Percentiles rank a stretch among this genome's conserved stretches.
phyloP scores from a whole-genome alignment of 1,140 invertebrate species.

The Ruditapes philippinarum region DNA sequence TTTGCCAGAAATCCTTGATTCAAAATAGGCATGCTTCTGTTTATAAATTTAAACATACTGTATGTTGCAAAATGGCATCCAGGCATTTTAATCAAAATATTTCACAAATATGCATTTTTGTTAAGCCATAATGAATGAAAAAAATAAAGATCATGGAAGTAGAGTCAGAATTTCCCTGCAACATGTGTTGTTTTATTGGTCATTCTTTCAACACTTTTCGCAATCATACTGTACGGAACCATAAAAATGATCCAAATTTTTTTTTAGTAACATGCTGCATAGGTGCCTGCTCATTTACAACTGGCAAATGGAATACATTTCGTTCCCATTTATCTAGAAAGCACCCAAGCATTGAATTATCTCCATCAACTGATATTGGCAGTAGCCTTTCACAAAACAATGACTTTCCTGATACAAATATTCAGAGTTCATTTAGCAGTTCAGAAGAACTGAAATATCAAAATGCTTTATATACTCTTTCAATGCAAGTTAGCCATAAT shows the following conservation, averaged over 20 bases:
- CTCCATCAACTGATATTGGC: neutral
- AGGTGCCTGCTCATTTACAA: conserved; percentile 24
- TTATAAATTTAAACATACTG: no score
- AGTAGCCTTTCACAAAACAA: neutral
- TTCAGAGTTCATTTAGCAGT: conserved; percentile 2
- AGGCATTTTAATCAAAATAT: no score
- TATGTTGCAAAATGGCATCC: no score
- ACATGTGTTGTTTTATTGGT: no score
- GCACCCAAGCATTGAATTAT: neutral
- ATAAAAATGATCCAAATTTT: neutral
- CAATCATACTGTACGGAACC: neutral
- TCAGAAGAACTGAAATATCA: conserved; percentile 27
- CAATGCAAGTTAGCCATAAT: conserved; percentile 26
- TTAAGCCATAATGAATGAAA: no score
- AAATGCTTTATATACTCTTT: conserved; percentile 40
- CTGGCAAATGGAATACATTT: conserved; percentile 46
- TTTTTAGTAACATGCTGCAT: conserved; percentile 1
- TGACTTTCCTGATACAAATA: conserved; percentile 6
- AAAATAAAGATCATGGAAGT: no score
- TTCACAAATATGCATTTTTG: no score
- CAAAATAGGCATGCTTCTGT: no score
- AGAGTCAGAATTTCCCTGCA: no score
- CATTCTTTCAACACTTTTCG: neutral
- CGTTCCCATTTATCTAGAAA: conserved; percentile 25
- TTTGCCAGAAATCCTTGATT: no score